Conservation (phyloP, 2,797 vertebrate genomes). For the Otolemur crassicaudatus region DNA sequence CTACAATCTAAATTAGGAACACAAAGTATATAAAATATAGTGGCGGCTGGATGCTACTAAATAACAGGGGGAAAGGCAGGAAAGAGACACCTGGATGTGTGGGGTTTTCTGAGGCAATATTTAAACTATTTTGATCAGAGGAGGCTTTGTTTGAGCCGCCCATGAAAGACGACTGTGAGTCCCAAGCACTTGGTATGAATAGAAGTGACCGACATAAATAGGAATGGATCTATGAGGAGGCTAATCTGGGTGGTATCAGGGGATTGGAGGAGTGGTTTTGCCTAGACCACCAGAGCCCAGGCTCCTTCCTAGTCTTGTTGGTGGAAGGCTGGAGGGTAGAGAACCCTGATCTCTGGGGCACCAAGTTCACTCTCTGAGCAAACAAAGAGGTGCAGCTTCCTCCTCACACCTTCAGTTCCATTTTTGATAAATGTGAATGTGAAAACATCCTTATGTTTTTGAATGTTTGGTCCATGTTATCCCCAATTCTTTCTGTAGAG, state of each 20-base stretch:
- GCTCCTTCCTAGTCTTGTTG: not conserved
- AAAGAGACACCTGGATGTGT: not conserved
- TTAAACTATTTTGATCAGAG: not conserved
- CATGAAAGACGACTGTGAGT: not conserved
- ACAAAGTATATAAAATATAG: not conserved
- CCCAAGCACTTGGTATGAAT: not conserved
- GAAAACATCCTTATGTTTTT: not conserved
- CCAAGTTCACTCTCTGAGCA: not conserved
- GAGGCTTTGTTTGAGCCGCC: not conserved
- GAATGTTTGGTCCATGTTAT: not conserved
- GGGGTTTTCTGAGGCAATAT: not conserved
- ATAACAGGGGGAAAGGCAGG: not conserved
- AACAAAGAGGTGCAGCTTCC: not conserved
- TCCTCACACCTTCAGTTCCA: not conserved
- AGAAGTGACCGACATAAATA: not conserved
- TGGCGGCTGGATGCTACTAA: not conserved
- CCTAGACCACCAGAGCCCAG: not conserved
- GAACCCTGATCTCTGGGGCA: fast-evolving
- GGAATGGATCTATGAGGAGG: not conserved
- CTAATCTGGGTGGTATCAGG: not conserved
- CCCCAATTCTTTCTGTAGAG: not conserved
- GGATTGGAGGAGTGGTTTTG: not conserved
- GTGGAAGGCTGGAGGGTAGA: not conserved
- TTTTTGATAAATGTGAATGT: not conserved
- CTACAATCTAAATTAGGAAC: not conserved